Percentiles rank a stretch among this genome's conserved stretches.
These are phyloP conservation scores for Geotrypetes seraphini DNA, from an alignment of 2,797 vertebrate genomes.

Conservation along the genomic window DNA sequence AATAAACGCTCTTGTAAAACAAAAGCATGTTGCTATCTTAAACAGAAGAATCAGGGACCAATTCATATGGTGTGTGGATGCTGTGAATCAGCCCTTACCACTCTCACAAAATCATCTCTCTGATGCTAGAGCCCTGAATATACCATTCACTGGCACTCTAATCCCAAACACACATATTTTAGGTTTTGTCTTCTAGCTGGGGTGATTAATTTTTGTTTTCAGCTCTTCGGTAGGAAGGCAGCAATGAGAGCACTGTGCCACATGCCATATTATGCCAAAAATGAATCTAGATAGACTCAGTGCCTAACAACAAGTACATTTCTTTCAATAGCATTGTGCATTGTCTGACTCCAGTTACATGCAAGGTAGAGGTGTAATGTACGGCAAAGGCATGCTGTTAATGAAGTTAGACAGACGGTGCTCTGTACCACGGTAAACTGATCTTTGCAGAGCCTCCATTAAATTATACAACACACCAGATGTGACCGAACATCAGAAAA, in stretches of 20 bases:
- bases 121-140: too few species aligned
- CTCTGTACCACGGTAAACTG: slow-evolving; percentile 47
- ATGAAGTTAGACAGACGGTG: slow-evolving; percentile 42
- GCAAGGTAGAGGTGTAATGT: slow-evolving; percentile 31
- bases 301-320: slow-evolving; percentile 22
- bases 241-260: slow-evolving; percentile 12
- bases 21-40: too few species aligned
- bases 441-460: slow-evolving; percentile 33
- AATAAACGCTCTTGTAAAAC: too few species aligned
- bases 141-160: too few species aligned
- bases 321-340: slow-evolving; percentile 38
- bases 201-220: neutral
- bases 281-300: slow-evolving; percentile 10
- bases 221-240: slow-evolving; percentile 5
- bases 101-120: too few species aligned
- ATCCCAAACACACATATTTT: neutral
- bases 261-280: too few species aligned
- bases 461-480: slow-evolving; percentile 28
- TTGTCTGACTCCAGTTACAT: slow-evolving; percentile 41
- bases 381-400: slow-evolving; percentile 26
- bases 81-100: too few species aligned
- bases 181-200: slow-evolving; percentile 1
- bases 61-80: too few species aligned
- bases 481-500: slow-evolving; percentile 31
- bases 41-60: too few species aligned